Evolutionary conservation across 2,113 vertebrate genomes (phyloP), one percentile per base, ranked within the genome.

Genomic region (Chionodraco myersi): DNA sequence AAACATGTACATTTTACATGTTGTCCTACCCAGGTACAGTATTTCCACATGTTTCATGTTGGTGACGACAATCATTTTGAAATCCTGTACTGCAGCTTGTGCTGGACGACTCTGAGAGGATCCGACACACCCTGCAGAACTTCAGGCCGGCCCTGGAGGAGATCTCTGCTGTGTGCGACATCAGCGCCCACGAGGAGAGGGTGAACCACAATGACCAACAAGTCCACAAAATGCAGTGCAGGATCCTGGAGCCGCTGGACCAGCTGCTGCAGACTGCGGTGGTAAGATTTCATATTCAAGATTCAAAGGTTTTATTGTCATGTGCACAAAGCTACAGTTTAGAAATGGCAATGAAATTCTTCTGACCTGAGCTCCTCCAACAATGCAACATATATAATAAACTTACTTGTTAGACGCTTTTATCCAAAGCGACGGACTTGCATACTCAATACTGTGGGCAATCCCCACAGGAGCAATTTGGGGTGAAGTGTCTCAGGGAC

Each of bases 91-190:
- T 47, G 0, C 79, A 99, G 98, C 94, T 98, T 94, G 95, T 96
- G 72, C 92, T 97, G 90, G 97, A 98, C 72, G 97, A 99, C 82
- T 96, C 95, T 0, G 95, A 96, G 79, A 95, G 97, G 90, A 97
- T 96, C 85, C 94, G 95, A 41, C 89, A 75, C 52, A 75, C 93
- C 71, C 90, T 99, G 21, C 93, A 93, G 10, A 84, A 84, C 7
- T 86, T 97, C 81, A 89, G 77, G 49, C 82, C 93, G 0, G 94
- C 95, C 72, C 85, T 99, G 51, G 92, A 93, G 63, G 97, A 97
- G 51, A 90, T 98, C 57, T 93, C 94, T 4, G 0, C 87, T 0
- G 91, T 98, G 88, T 96, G 96, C 82, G 95, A 97, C 93, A 95
- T 95, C 1, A 91, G 87, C 2, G 44, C 62, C 18, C 67, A 95